These are phyloP conservation scores for Drosophila borborema DNA, from an alignment of 2,888 invertebrate genomes.

Conservation along the genomic window DNA sequence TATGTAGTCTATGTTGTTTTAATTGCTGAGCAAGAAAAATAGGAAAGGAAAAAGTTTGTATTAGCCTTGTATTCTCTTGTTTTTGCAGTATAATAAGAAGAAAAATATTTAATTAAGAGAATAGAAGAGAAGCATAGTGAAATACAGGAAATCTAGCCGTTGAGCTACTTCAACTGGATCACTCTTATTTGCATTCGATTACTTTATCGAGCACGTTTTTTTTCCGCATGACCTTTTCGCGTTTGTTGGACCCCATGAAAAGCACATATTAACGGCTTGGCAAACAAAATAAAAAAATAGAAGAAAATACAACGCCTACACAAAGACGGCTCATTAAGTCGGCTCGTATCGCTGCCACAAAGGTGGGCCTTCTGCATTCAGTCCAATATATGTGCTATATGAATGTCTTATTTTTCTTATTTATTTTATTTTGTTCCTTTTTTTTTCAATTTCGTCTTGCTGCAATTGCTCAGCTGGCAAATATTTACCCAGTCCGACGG, in stretches of 20 bases:
- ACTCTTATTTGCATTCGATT: slow-evolving; percentile 3
- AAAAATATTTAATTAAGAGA: too few species aligned
- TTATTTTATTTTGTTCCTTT: slow-evolving; percentile 15
- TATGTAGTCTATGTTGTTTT: background rate
- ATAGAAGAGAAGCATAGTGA: background rate
- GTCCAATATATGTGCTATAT: slow-evolving; percentile 22
- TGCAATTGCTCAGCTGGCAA: slow-evolving; percentile 64
- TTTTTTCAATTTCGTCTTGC: slow-evolving; percentile 24
- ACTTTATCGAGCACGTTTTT: slow-evolving; percentile 1
- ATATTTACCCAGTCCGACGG: slow-evolving; percentile 60
- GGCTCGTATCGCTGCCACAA: slow-evolving; percentile 14
- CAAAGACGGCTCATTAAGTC: slow-evolving; percentile 41
- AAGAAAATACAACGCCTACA: slow-evolving; percentile 29
- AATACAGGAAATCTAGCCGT: background rate
- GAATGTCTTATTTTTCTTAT: slow-evolving; percentile 38
- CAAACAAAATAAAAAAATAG: slow-evolving; percentile 15
- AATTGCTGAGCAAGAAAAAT: background rate
- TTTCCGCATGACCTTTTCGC: slow-evolving; percentile 34
- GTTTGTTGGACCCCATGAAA: slow-evolving; percentile 17
- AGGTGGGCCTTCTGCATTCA: slow-evolving; percentile 31
- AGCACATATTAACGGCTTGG: slow-evolving; percentile 31
- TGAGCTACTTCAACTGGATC: background rate
- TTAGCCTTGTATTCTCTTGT: background rate
- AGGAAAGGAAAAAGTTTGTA: background rate
- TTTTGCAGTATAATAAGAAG: background rate